phyloP scores from a whole-genome alignment of 2,888 invertebrate genomes.

The Lithophane socia region DNA sequence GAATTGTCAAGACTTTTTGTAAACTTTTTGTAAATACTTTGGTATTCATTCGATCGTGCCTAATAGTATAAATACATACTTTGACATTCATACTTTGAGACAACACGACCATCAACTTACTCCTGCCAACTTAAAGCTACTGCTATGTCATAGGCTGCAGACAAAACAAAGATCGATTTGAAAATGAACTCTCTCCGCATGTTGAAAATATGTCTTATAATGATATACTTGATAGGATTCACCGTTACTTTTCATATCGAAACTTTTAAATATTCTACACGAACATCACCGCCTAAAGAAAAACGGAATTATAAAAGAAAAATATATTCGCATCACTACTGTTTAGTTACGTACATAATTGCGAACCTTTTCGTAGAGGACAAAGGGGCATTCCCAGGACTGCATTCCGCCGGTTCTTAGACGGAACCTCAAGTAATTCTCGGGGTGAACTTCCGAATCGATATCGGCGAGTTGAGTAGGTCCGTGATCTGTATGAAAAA shows the following conservation, averaged over 20 bases:
- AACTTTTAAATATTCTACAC: background rate
- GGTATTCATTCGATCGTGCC: background rate
- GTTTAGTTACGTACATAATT: conserved; percentile 50
- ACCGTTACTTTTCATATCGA: background rate
- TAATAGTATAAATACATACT: too few species aligned
- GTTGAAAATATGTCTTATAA: background rate
- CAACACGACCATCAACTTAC: background rate
- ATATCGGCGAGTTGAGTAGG: conserved; percentile 78
- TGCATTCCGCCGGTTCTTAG: conserved; percentile 77
- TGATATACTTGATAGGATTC: conserved; percentile 18
- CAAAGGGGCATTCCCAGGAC: conserved; percentile 68
- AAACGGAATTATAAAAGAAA: background rate
- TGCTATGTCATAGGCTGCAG: too few species aligned
- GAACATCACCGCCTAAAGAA: background rate
- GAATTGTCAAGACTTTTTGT: too few species aligned
- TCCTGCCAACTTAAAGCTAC: background rate
- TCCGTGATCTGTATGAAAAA: conserved; percentile 89
- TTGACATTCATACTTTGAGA: background rate
- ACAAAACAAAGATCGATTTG: too few species aligned
- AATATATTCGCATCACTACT: conserved; percentile 15
- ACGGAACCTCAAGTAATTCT: conserved; percentile 73
- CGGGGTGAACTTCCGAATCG: conserved; percentile 81
- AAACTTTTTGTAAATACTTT: background rate
- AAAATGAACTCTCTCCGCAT: too few species aligned
- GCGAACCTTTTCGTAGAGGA: conserved; percentile 60